Conservation (phyloP, 1,140 invertebrate species). For the Drosophila eugracilis region DNA sequence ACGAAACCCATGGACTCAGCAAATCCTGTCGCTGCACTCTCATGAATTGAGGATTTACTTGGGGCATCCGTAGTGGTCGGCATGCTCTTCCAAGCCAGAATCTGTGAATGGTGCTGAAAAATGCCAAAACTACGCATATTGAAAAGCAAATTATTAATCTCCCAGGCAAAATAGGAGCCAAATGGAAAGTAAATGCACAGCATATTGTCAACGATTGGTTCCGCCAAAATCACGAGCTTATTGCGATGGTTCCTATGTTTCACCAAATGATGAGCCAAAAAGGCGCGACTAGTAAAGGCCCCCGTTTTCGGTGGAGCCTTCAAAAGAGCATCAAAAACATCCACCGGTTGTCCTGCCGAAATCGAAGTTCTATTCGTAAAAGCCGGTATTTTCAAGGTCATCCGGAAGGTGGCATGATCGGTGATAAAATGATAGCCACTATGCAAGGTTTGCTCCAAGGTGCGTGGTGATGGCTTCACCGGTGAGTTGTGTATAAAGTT, state of each 20-base stretch:
- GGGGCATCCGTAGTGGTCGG: conserved; percentile 2
- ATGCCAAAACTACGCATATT: conserved; percentile 61
- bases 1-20: conserved; percentile 58
- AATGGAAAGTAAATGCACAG: conserved; percentile 58
- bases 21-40: not conserved
- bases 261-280: conserved; percentile 39
- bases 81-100: conserved; percentile 9
- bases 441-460: conserved; percentile 28
- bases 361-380: conserved; percentile 9
- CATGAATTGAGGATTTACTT: not conserved
- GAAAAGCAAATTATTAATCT: conserved; percentile 31
- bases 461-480: conserved; percentile 48
- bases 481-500: conserved; percentile 65
- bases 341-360: conserved; percentile 44
- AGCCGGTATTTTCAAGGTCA: conserved; percentile 37
- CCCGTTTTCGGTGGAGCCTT: conserved; percentile 8
- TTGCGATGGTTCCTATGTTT: conserved; percentile 2
- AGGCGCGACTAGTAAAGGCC: conserved; percentile 40
- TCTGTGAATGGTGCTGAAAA: conserved; percentile 20
- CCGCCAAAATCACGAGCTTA: conserved; percentile 25
- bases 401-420: conserved; percentile 60
- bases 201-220: conserved; percentile 58
- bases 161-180: conserved; percentile 51
- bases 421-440: conserved; percentile 41
- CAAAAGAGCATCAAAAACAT: conserved; percentile 54